Evolutionary conservation across 2,797 vertebrate species (phyloP), one percentile per base, ranked within the genome.

Genomic region (Lophius americanus): DNA sequence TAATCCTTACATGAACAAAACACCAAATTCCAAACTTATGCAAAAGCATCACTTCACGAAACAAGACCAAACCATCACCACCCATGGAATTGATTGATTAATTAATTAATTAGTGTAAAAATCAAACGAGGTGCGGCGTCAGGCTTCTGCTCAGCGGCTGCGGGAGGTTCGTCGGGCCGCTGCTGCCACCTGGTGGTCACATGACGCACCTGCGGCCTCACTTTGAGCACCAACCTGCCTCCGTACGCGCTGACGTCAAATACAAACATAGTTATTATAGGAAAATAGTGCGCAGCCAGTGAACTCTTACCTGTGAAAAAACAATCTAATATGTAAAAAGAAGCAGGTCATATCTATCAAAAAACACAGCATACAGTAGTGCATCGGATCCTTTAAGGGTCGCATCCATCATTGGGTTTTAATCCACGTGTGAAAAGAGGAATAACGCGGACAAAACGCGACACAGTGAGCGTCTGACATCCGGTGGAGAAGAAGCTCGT

Each of bases 281-380:
- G 85, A 93, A 90, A 92, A 92, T 90, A 92, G 87, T 92, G 91
- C 84, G 75, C 65, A 44, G 76, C 84, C 73, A 68, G 77, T 91
- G 89, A 68, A 76, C 75, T 83, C 81, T 80, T 68, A 86, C 60
- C 79, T 77, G 64, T 76, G 74, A 90, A 87, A 88, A 41, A 80
- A 81, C 63, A 79, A 82, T 75, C 66, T 70, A 68, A 77, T 60
- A 86, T 81, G 73, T 50, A 65, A 81, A 84, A 85, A 85, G 72
- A 85, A 83, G 79, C 77, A 64, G 53, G 64, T 85, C 64, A 73
- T 85, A 83, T 56, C 76, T 66, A 87, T 86, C 53, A 87, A 89
- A 23, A 85, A 61, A 71, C 74, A 81, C 69, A 68, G 70, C 59
- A 81, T 39, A 87, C 73, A 84, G 62, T 60, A 88, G 89, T 83